Percentiles rank a stretch among this genome's conserved stretches.
Conservation (phyloP, 2,888 invertebrate genomes). For the Barypeithes pellucidus region DNA sequence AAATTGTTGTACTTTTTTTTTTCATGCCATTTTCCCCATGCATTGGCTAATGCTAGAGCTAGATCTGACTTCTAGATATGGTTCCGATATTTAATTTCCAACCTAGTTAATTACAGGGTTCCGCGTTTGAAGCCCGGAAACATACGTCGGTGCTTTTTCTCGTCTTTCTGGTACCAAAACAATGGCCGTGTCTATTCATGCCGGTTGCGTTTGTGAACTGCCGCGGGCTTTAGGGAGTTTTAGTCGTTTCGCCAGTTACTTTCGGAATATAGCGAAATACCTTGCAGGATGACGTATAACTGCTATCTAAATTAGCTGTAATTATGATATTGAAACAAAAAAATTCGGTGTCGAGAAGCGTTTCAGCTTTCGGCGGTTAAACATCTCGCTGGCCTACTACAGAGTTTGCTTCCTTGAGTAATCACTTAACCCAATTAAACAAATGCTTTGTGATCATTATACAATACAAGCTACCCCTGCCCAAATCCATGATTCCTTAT, state of each 20-base stretch:
- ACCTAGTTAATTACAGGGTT: conserved; percentile 48
- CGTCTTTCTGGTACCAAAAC: conserved; percentile 42
- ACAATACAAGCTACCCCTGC: no score
- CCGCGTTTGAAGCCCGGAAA: conserved; percentile 54
- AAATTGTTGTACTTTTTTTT: background rate
- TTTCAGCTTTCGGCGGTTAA: no score
- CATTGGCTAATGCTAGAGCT: conserved; percentile 13
- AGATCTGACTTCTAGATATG: conserved; percentile 40
- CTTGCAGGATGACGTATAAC: background rate
- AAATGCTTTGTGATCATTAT: no score
- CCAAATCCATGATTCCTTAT: no score
- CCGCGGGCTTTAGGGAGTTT: conserved; percentile 15
- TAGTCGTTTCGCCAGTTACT: conserved; percentile 6
- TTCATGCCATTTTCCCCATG: background rate
- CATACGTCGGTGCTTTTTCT: conserved; percentile 51
- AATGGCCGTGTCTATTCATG: conserved; percentile 42
- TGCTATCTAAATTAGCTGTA: no score
- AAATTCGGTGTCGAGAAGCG: no score
- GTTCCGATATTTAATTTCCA: conserved; percentile 53
- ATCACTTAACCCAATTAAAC: no score
- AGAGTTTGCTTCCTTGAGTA: no score
- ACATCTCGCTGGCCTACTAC: no score
- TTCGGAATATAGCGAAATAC: background rate
- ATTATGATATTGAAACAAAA: no score
- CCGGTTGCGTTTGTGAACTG: conserved; percentile 19